Percentiles rank a stretch among this genome's conserved stretches.
Conservation (phyloP, 2,113 vertebrate species). For the Nyctibius bracteatus region DNA sequence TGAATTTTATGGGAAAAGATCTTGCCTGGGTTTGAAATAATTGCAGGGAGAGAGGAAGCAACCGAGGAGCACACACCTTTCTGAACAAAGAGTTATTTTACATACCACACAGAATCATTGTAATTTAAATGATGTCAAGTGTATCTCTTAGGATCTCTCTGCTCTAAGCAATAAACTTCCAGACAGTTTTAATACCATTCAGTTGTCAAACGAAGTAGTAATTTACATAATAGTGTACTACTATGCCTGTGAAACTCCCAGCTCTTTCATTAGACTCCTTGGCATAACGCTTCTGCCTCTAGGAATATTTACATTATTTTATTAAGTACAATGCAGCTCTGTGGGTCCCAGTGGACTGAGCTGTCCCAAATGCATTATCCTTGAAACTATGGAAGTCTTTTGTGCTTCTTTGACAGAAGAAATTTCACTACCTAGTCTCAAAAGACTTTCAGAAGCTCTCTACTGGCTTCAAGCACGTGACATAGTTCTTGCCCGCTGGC, state of each 20-base stretch:
- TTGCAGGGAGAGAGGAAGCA: neutral
- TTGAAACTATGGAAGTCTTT: neutral
- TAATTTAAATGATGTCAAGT: slow-evolving; percentile 32
- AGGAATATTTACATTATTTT: slow-evolving; percentile 21
- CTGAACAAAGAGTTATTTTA: neutral
- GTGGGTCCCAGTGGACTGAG: neutral
- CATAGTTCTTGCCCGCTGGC: neutral
- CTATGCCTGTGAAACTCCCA: neutral
- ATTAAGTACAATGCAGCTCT: neutral
- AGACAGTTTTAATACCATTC: slow-evolving; percentile 34
- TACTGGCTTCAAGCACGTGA: neutral
- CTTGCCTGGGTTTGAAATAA: neutral
- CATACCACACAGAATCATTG: neutral
- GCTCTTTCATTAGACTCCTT: neutral
- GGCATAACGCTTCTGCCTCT: neutral
- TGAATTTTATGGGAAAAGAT: neutral
- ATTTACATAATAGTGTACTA: slow-evolving; percentile 6
- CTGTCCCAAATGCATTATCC: neutral
- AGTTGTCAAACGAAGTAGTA: slow-evolving; percentile 46
- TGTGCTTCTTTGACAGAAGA: neutral
- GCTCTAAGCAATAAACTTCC: slow-evolving; percentile 44
- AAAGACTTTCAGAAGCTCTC: neutral
- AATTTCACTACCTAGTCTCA: neutral
- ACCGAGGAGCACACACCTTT: slow-evolving; percentile 1
- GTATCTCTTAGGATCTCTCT: neutral